A percentile compares a stretch with the other conserved stretches of the same genome.
phyloP scores from a whole-genome alignment of 2,797 vertebrate species.

The Austrolebias charrua region DNA sequence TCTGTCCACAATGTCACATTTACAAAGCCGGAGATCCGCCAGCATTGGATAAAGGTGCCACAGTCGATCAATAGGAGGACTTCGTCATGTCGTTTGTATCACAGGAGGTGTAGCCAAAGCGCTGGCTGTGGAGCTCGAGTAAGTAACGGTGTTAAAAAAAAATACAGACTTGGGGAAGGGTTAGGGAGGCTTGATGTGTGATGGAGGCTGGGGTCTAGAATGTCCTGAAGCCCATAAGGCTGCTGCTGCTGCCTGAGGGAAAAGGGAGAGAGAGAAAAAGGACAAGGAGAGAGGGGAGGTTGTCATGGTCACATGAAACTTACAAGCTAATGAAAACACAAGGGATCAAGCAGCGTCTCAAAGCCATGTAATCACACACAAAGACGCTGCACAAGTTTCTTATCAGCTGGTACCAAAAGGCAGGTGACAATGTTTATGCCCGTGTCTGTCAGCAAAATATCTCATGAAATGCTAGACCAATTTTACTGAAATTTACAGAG shows the following conservation, averaged over 20 bases:
- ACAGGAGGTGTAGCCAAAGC: constrained; percentile 69
- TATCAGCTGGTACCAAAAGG: no score
- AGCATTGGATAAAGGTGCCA: constrained; percentile 6
- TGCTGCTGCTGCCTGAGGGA: constrained; percentile 74
- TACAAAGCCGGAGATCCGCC: constrained; percentile 40
- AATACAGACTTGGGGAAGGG: constrained; percentile 64
- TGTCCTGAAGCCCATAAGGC: constrained; percentile 77
- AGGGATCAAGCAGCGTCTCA: constrained; percentile 41
- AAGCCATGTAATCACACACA: constrained; percentile 3
- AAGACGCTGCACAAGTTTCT: background rate
- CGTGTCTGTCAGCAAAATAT: no score
- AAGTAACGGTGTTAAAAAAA: constrained; percentile 74
- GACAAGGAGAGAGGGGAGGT: constrained; percentile 39
- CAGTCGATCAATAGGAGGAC: constrained; percentile 12
- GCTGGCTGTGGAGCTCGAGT: constrained; percentile 61
- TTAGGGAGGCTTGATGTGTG: constrained; percentile 87
- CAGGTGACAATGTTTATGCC: no score
- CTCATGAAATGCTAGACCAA: no score
- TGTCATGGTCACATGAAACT: constrained; percentile 62
- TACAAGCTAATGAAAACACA: constrained; percentile 62
- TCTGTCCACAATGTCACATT: constrained; percentile 8
- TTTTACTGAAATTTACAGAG: no score
- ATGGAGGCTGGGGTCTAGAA: constrained; percentile 95
- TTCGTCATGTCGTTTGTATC: constrained; percentile 24
- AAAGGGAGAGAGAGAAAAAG: constrained; percentile 33